Base-by-base conservation (phyloP, 2,888 invertebrate genomes). In the Chelonus formosanus region DNA sequence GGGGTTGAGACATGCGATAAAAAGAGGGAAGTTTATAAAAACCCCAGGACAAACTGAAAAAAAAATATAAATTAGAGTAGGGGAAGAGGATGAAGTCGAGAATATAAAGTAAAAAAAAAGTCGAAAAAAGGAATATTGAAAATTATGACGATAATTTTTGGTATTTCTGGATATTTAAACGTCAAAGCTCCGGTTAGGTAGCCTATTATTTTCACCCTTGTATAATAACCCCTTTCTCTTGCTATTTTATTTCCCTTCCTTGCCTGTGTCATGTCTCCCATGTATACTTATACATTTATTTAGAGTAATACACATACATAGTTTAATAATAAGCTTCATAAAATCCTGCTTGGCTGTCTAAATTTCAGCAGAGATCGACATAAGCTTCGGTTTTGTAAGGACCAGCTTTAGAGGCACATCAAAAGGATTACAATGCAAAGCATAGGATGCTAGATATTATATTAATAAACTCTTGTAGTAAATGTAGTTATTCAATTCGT, bases 261-360 rank as follows among this genome's bases (percentile, higher is more conserved):
- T 45, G 34, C 35, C 34, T 58, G 58, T 35, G 20, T 40, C 44
- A 58, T 34, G 45, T 47, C 47, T 34, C 47, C n/a, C 6, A 45
- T 8, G 32, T 54, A 60, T 47, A 5, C 43, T 5, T 64, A 57
- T 55, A 44, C 40, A 32, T 54, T 5, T 40, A 40, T 40, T 40
- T 40, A 40, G 40, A 40, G 40, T 40, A 40, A 40, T 40, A 32
- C 31, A 47, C 32, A 3, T 40, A 6, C 6, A 40, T 40, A 5
- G 34, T 48, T 55, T 57, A 69, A 75, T 79, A 79, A 79, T 79
- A 76, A 80, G 79, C 80, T 79, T 79, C 78, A 79, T 80, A 79
- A 79, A 78, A 77, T 80, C 72, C 70, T 74, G 66, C 69, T 65
- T 69, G 43, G 43, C 43, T 66, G 69, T 71, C 71, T 73, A 65